phyloP scores from a whole-genome alignment of 2,797 vertebrate species.

The Hypotaenidia okinawae region DNA sequence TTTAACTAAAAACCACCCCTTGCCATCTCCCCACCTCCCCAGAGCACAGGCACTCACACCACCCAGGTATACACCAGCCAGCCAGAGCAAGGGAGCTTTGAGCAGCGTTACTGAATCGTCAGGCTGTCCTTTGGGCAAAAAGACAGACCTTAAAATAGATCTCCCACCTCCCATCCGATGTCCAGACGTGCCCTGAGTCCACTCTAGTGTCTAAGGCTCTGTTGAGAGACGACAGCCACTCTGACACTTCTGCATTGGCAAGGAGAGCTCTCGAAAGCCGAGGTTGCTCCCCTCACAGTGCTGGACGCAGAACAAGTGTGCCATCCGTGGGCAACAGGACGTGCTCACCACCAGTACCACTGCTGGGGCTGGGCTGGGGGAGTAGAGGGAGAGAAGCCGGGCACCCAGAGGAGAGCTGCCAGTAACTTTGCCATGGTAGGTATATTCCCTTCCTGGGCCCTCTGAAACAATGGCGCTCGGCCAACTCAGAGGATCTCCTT shows the following conservation, averaged over 20 bases:
- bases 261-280: not conserved
- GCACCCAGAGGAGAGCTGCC: not conserved
- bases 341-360: fast-evolving
- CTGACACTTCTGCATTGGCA: not conserved
- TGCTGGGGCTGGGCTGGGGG: not conserved
- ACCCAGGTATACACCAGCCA: not conserved
- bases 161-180: not conserved
- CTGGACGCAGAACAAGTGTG: not conserved
- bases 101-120: not conserved
- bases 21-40: not conserved
- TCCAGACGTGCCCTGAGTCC: conserved; percentile 1
- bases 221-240: not conserved
- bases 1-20: not conserved
- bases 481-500: not conserved
- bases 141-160: not conserved
- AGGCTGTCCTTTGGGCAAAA: not conserved
- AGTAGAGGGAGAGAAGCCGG: not conserved
- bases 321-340: fast-evolving
- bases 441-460: not conserved
- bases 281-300: not conserved
- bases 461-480: fast-evolving
- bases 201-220: not conserved
- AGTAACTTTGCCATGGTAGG: conserved; percentile 34
- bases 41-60: not conserved
- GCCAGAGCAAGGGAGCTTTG: conserved; percentile 4